These are phyloP conservation scores for Radopholus similis DNA, from an alignment of 1,140 invertebrate species.

Conservation along the genomic window DNA sequence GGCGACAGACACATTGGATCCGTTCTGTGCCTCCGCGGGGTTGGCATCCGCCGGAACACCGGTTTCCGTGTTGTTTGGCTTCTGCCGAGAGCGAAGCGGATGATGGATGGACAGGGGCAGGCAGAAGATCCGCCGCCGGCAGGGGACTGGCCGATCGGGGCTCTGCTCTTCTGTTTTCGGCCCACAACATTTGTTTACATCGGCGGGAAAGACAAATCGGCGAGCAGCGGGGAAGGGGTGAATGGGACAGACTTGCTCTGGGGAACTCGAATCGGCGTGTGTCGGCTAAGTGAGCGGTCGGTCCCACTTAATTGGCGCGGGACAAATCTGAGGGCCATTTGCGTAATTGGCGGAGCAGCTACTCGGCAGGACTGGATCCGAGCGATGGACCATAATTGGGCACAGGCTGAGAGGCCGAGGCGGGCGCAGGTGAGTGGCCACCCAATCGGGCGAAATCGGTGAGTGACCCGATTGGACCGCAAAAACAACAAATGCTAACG, in stretches of 20 bases:
- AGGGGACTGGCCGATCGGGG: neutral
- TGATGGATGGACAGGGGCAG: neutral
- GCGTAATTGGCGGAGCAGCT: neutral
- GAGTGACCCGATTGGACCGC: neutral
- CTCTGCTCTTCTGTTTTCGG: neutral
- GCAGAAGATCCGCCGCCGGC: neutral
- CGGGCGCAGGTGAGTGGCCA: neutral
- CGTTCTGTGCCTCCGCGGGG: too few species aligned
- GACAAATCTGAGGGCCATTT: neutral
- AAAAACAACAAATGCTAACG: neutral
- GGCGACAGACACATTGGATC: neutral
- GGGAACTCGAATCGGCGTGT: neutral
- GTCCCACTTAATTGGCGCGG: too few species aligned
- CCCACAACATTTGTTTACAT: constrained; percentile 4
- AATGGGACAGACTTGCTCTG: neutral
- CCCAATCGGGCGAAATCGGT: neutral
- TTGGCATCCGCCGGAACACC: too few species aligned
- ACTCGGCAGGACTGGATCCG: neutral
- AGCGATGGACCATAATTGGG: too few species aligned
- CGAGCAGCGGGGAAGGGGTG: neutral
- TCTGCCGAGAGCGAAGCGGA: neutral
- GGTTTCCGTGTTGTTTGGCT: too few species aligned
- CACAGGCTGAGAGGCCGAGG: too few species aligned
- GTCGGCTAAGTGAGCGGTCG: neutral
- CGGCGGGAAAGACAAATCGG: neutral